Evolutionary conservation across 1,140 invertebrate genomes (phyloP).

Genomic region (Euglossa dilemma): DNA sequence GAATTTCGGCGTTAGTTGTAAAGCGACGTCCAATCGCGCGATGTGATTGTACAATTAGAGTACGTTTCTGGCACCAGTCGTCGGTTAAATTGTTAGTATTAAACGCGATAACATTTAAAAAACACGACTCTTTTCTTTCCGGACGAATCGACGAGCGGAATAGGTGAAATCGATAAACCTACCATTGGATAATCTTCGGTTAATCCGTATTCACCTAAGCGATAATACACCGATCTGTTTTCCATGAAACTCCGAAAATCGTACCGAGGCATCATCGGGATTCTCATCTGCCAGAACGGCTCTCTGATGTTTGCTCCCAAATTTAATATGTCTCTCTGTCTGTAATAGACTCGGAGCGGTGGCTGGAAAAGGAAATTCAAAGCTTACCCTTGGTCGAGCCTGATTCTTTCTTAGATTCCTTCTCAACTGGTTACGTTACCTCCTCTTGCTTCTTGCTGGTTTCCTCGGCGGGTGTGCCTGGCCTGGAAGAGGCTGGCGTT

Average conservation of each 20-base stretch:
- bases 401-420: background rate
- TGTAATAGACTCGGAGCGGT: conserved; percentile 48
- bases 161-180: background rate
- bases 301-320: conserved; percentile 66
- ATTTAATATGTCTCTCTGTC: conserved; percentile 68
- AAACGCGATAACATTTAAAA: background rate
- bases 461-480: conserved; percentile 38
- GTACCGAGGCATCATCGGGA: conserved; percentile 43
- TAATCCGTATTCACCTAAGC: conserved; percentile 44
- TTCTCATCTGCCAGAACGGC: conserved; percentile 64
- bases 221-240: conserved; percentile 57
- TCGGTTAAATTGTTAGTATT: conserved; percentile 15
- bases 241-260: conserved; percentile 51
- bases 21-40: background rate
- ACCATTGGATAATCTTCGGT: conserved; percentile 60
- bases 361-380: conserved; percentile 23
- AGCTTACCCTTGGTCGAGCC: background rate
- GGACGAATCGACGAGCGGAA: background rate
- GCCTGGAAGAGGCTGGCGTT: conserved; percentile 56
- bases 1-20: background rate
- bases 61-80: background rate
- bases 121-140: background rate
- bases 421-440: too few relatives aligned
- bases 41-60: background rate
- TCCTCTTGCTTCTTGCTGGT: background rate